Conservation (phyloP, 2,888 invertebrate species). For the Aphidius colemani region DNA sequence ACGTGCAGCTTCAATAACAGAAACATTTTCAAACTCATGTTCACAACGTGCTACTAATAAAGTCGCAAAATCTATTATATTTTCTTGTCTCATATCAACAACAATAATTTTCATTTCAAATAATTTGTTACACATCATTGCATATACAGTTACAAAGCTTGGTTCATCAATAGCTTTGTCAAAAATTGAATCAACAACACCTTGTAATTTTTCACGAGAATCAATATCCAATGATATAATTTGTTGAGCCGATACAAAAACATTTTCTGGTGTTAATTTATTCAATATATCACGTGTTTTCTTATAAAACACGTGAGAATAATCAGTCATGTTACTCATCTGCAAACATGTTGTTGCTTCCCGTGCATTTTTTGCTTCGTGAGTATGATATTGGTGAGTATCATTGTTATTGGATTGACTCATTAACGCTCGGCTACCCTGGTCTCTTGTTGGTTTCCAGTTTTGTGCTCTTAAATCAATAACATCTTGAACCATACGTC, state of each 20-base stretch:
- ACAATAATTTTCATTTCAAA: too few relatives aligned
- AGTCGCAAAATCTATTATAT: too few relatives aligned
- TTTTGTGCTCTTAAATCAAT: constrained; percentile 81
- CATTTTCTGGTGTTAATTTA: constrained; percentile 94
- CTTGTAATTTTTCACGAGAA: constrained; percentile 76
- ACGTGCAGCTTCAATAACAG: constrained; percentile 61
- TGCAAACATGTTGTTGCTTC: too few relatives aligned
- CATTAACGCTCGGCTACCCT: too few relatives aligned
- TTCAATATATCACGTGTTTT: constrained; percentile 88
- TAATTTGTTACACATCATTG: too few relatives aligned
- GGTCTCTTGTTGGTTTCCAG: constrained; percentile 86
- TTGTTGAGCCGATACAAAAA: constrained; percentile 79
- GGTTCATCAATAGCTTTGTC: constrained; percentile 96
- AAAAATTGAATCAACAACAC: constrained; percentile 88
- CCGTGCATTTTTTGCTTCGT: too few relatives aligned
- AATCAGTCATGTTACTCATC: too few relatives aligned
- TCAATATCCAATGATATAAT: constrained; percentile 81
- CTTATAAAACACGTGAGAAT: too few relatives aligned
- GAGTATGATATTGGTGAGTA: too few relatives aligned
- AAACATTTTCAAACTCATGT: constrained; percentile 84
- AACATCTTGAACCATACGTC: constrained; percentile 89
- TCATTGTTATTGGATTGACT: constrained; percentile 85
- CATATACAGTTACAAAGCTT: constrained; percentile 90
- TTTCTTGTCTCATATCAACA: too few relatives aligned
- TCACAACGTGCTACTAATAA: constrained; percentile 85